A percentile compares a stretch with the other conserved stretches of the same genome.
phyloP scores from a whole-genome alignment of 2,113 vertebrate genomes.

The Acinonyx jubatus region DNA sequence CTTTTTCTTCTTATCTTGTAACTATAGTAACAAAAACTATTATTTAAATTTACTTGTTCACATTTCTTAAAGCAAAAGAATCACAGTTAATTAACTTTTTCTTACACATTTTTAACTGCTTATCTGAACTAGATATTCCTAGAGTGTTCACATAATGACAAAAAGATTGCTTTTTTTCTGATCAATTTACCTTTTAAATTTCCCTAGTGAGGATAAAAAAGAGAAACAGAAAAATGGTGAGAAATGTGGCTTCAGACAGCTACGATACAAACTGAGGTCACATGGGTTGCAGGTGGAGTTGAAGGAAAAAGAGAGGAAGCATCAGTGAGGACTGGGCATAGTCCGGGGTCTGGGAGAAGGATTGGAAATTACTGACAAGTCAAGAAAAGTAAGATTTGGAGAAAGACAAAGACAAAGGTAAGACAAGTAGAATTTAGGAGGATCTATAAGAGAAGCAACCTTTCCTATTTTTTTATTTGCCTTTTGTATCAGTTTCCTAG shows the following conservation, averaged over 20 bases:
- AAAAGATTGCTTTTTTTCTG: neutral
- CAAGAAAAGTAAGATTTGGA: rapidly evolving
- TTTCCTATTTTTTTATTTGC: neutral
- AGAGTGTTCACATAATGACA: neutral
- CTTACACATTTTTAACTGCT: neutral
- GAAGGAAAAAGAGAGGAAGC: neutral
- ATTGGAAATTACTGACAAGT: neutral
- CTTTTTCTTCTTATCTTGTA: conserved; percentile 35
- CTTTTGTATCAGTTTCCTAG: neutral
- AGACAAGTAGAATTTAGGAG: neutral
- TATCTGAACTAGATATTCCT: neutral
- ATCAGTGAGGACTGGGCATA: rapidly evolving
- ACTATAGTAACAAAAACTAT: conserved; percentile 28
- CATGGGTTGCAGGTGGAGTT: neutral
- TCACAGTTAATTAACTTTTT: conserved; percentile 35
- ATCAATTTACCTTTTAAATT: conserved; percentile 12
- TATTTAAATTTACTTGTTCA: conserved; percentile 8
- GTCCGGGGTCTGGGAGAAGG: rapidly evolving
- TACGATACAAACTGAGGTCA: neutral
- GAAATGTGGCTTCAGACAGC: neutral
- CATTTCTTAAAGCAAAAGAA: conserved; percentile 24
- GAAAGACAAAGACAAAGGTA: neutral
- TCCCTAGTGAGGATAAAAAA: neutral
- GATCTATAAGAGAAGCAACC: neutral
- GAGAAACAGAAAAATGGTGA: neutral